Base-by-base conservation (phyloP, 1,140 invertebrate species). In the Aricia agestis region DNA sequence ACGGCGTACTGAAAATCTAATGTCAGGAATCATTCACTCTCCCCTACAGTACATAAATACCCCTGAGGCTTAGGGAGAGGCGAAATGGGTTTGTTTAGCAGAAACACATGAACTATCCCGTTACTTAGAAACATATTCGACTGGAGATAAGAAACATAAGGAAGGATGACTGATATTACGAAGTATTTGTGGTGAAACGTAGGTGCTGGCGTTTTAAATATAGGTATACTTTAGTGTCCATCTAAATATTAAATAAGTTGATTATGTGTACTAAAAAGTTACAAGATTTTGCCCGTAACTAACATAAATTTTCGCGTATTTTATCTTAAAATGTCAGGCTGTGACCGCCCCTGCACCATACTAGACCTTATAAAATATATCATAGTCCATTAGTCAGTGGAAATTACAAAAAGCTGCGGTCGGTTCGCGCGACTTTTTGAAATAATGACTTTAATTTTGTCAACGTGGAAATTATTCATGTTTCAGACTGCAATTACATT, bases 371-470 rank as follows among this genome's bases (percentile, higher is more conserved):
- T 36, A 36, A 36, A 36, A 69, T 59, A 69, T 69, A 63, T 57
- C 18, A 52, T 67, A 15, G 68, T 69, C 25, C 59, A 41, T 61
- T 63, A 32, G 68, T 69, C 59, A 41, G 59, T 69, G 31, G 58
- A 76, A 82, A 84, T 82, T 83, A 85, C 82, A 86, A 86, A 88
- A 88, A 87, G 82, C 82, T 78, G 76, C 72, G 75, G 74, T 76
- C 76, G 72, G 75, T 78, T 80, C 18, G 57, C 68, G 57, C 67
- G 32, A 36, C 68, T 69, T 69, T 69, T 70, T 77, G 76, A 77
- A 66, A 72, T 85, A 83, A 88, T 86, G 81, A 86, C 79, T 85
- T 86, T 82, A 85, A 86, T 86, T 83, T 83, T 77, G 74, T 69
- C 68, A 69, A 61, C 68, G 67, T 61, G 74, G 75, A 77, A 77